Evolutionary conservation across 2,888 invertebrate genomes (phyloP).

Genomic region (Vanessa cardui): DNA sequence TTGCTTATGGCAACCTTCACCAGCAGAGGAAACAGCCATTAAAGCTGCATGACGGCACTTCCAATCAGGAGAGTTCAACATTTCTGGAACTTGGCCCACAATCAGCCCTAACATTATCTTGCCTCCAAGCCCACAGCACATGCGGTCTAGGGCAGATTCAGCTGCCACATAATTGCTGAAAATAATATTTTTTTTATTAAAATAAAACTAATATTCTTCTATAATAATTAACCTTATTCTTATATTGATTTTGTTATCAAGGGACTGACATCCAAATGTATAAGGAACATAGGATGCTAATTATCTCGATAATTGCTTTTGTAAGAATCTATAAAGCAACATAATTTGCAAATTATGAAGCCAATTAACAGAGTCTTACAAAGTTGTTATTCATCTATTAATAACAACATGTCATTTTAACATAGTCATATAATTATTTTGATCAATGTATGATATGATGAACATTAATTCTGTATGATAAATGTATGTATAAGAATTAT

Average conservation of each 20-base stretch:
- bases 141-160: conserved; percentile 97
- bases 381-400: conserved; percentile 1
- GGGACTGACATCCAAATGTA: conserved; percentile 76
- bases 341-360: conserved; percentile 48
- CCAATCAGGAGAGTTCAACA: conserved; percentile 93
- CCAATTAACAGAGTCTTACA: conserved; percentile 58
- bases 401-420: not conserved
- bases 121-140: conserved; percentile 98
- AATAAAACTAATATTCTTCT: not conserved
- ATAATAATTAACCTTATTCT: not conserved
- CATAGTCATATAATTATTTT: not conserved
- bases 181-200: conserved; percentile 30
- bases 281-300: conserved; percentile 68
- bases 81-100: conserved; percentile 91
- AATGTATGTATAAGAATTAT: not conserved
- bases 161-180: conserved; percentile 95
- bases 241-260: conserved; percentile 56
- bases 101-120: conserved; percentile 95
- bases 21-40: conserved; percentile 99
- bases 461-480: too few relatives aligned
- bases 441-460: too few relatives aligned
- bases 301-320: conserved; percentile 69
- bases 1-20: conserved; percentile 99
- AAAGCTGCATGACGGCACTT: conserved; percentile 97
- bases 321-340: conserved; percentile 59